Evolutionary conservation across 1,140 invertebrate genomes (phyloP).

Genomic region (Macrosteles quadrilineatus): DNA sequence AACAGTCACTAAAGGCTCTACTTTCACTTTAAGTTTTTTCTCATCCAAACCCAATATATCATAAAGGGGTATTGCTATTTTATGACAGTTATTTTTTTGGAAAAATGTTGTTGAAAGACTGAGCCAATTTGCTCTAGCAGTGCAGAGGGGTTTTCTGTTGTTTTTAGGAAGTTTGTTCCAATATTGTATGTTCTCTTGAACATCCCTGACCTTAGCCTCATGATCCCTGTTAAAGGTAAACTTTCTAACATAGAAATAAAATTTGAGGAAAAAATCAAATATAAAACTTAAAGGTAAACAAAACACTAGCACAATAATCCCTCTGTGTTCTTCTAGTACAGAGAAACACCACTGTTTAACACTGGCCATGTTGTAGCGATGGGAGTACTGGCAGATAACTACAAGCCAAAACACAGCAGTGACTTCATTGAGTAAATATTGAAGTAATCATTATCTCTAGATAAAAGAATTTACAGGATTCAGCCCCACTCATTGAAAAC

Average conservation of each 20-base stretch:
- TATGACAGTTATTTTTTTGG: constrained; percentile 62
- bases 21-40: constrained; percentile 52
- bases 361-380: too few relatives aligned
- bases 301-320: constrained; percentile 63
- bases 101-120: constrained; percentile 68
- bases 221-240: not conserved
- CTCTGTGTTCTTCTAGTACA: constrained; percentile 46
- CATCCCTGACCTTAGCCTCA: not conserved
- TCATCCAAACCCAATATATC: constrained; percentile 56
- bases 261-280: constrained; percentile 57
- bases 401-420: too few relatives aligned
- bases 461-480: too few relatives aligned
- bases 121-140: constrained; percentile 66
- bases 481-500: too few relatives aligned
- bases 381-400: too few relatives aligned
- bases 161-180: constrained; percentile 58
- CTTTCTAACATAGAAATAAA: constrained; percentile 49
- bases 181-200: constrained; percentile 42
- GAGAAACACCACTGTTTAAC: not conserved
- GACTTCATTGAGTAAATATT: too few relatives aligned
- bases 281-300: constrained; percentile 66
- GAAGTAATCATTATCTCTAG: too few relatives aligned
- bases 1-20: constrained; percentile 58
- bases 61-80: constrained; percentile 60
- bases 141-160: constrained; percentile 61